Base-by-base conservation (phyloP, 2,888 invertebrate species). In the Cabera pusaria region DNA sequence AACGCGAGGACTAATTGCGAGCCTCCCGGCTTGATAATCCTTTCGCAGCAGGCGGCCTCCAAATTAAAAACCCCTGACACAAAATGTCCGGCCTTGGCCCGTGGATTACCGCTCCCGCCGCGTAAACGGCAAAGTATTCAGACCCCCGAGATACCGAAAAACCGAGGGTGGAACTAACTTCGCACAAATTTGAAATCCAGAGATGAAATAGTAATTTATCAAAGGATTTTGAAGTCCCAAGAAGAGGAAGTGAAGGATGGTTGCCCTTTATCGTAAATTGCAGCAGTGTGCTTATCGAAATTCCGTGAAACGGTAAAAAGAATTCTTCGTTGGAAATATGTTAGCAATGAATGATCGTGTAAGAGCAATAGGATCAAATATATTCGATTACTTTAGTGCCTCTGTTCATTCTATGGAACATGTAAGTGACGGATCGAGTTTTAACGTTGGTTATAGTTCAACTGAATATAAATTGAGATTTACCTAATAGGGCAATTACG, bases 141-240 rank as follows among this genome's bases (percentile, higher is more conserved):
- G 44, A 45, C 55, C 62, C 63, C 60, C 49, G 48, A 53, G 51
- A 50, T 49, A 51, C 52, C 56, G 50, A 57, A 63, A 59, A 63
- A 53, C 35, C 65, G 62, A 72, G 81, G 81, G 80, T 59, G 64
- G 62, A 69, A 71, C 64, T 58, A 61, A 73, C 73, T 81, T 74
- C 57, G 61, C 66, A 61, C 74, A 71, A 77, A 71, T 71, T 66
- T 73, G 59, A 75, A 83, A 83, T 77, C 78, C 81, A 59, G 62
- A 83, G 79, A 85, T 84, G 82, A 84, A 86, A 86, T 77, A 82
- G 86, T 88, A 82, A 87, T 88, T 85, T 86, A 87, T 87, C 85
- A 86, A 81, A 81, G 83, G 86, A 83, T 87, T 87, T 81, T 72
- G 75, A 70, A 57, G 69, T 72, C 68, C 68, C 76, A 65, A 78